Evolutionary conservation across 2,888 invertebrate species (phyloP).

Genomic region (Synanthedon myopaeformis): DNA sequence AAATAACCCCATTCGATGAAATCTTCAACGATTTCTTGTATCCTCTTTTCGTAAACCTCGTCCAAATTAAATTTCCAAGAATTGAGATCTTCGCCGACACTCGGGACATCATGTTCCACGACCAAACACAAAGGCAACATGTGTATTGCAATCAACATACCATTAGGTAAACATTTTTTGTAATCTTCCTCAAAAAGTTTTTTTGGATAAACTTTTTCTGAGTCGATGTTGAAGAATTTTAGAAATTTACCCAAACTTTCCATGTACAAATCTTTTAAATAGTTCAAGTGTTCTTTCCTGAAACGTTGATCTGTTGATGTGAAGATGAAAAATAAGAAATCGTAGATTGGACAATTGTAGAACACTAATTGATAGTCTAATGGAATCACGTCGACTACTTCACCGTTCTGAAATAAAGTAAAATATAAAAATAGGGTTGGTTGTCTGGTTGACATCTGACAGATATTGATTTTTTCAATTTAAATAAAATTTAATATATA

Average conservation of each 20-base stretch:
- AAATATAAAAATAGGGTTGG: too few species aligned
- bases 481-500: too few species aligned
- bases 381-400: neutral
- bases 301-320: conserved; percentile 1
- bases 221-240: conserved; percentile 1
- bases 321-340: conserved; percentile 2
- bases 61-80: neutral
- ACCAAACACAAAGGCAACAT: conserved; percentile 1
- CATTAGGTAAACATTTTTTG: conserved; percentile 2
- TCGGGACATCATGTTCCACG: neutral
- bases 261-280: conserved; percentile 2
- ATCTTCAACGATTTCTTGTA: neutral
- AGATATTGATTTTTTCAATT: too few species aligned
- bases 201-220: conserved; percentile 3
- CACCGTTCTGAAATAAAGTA: conserved; percentile 1
- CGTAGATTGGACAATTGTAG: conserved; percentile 1
- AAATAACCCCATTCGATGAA: neutral
- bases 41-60: neutral
- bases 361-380: conserved; percentile 1
- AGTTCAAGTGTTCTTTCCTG: conserved; percentile 1
- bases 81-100: neutral
- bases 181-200: conserved; percentile 2
- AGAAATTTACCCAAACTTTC: conserved; percentile 1
- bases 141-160: conserved; percentile 1
- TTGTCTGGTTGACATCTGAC: too few species aligned